phyloP scores from a whole-genome alignment of 2,888 invertebrate species.

The Cheilosia grossa region DNA sequence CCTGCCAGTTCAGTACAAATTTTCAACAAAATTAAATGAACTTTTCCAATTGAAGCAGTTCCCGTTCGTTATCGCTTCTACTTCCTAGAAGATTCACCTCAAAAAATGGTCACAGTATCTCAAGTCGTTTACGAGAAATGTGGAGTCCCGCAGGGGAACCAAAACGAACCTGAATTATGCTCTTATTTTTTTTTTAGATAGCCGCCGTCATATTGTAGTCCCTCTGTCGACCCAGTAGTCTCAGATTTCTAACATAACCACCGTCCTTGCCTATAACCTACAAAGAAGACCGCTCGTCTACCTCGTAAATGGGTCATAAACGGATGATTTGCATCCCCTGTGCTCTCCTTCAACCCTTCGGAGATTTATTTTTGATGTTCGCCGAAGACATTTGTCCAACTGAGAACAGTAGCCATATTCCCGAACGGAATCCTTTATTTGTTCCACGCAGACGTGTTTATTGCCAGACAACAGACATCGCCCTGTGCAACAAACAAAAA shows the following conservation, averaged over 20 bases:
- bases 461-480: conserved; percentile 51
- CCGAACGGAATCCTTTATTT: conserved; percentile 27
- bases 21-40: too few relatives aligned
- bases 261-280: not conserved
- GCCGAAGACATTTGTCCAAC: conserved; percentile 30
- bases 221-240: too few relatives aligned
- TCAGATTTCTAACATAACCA: too few relatives aligned
- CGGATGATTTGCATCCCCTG: conserved; percentile 24
- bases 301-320: conserved; percentile 49
- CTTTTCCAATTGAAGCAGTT: too few relatives aligned
- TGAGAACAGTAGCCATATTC: conserved; percentile 35
- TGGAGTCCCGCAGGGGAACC: not conserved
- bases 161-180: not conserved
- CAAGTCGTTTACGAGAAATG: not conserved
- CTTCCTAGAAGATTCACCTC: too few relatives aligned
- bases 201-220: not conserved
- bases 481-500: not conserved
- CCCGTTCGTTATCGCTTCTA: too few relatives aligned
- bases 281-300: conserved; percentile 23
- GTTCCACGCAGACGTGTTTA: conserved; percentile 38
- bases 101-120: too few relatives aligned
- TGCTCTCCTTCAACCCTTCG: not conserved
- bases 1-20: too few relatives aligned
- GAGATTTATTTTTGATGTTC: conserved; percentile 35
- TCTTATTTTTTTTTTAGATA: not conserved